These are phyloP conservation scores for Gouania willdenowi DNA, from an alignment of 2,797 vertebrate genomes.

Conservation along the genomic window DNA sequence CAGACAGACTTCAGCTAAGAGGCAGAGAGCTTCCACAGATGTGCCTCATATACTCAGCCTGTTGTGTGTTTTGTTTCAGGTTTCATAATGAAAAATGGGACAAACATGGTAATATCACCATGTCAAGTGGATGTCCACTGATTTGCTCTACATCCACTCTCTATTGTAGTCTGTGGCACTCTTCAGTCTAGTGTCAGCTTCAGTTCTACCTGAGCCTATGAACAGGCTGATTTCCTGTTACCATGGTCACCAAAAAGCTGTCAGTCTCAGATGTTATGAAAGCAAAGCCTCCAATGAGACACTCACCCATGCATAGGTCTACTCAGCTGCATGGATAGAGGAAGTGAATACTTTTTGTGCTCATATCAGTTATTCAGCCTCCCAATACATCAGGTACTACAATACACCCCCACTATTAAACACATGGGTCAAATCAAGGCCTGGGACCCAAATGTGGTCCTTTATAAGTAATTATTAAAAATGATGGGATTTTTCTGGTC, in stretches of 20 bases:
- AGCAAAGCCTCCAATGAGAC: conserved; percentile 35
- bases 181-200: conserved; percentile 32
- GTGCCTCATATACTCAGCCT: neutral
- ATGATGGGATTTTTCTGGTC: too few species aligned
- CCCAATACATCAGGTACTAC: too few species aligned
- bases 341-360: too few species aligned
- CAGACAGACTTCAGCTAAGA: conserved; percentile 6
- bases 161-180: conserved; percentile 13
- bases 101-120: conserved; percentile 8
- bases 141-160: neutral
- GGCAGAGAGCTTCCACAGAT: conserved; percentile 2
- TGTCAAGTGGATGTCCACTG: conserved; percentile 2
- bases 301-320: conserved; percentile 12
- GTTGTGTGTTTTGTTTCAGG: neutral
- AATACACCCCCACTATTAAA: too few species aligned
- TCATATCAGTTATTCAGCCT: too few species aligned
- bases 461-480: too few species aligned
- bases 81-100: neutral
- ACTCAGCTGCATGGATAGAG: neutral
- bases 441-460: too few species aligned
- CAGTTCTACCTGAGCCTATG: conserved; percentile 27
- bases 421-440: too few species aligned
- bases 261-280: conserved; percentile 43
- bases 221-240: conserved; percentile 55
- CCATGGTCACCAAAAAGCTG: conserved; percentile 63